A percentile compares a stretch with the other conserved stretches of the same genome.
phyloP scores from a whole-genome alignment of 2,888 invertebrate genomes.

The Aporophyla lueneburgensis region DNA sequence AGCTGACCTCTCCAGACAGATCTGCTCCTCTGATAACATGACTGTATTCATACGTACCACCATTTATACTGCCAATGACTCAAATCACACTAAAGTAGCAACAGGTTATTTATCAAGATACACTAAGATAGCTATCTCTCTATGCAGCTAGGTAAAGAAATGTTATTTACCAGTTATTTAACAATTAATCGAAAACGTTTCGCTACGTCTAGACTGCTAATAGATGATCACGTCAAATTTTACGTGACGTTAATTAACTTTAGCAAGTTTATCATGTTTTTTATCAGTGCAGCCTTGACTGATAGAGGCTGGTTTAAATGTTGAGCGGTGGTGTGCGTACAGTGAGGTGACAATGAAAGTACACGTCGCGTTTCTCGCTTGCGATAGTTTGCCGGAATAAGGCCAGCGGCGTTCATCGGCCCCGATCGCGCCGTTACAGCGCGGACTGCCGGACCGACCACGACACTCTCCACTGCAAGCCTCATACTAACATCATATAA shows the following conservation, averaged over 20 bases:
- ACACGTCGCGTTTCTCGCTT: slow-evolving; percentile 86
- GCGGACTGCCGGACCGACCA: slow-evolving; percentile 68
- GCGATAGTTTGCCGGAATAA: slow-evolving; percentile 88
- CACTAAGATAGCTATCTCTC: slow-evolving; percentile 29
- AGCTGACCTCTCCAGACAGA: slow-evolving; percentile 79
- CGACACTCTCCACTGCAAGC: slow-evolving; percentile 63
- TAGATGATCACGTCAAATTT: slow-evolving; percentile 14
- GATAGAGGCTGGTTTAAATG: slow-evolving; percentile 57
- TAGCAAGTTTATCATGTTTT: slow-evolving; percentile 12
- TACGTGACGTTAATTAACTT: slow-evolving; percentile 43
- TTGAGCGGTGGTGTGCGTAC: slow-evolving; percentile 72
- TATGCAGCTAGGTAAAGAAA: slow-evolving; percentile 15
- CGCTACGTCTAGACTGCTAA: slow-evolving; percentile 7
- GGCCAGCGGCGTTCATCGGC: slow-evolving; percentile 90
- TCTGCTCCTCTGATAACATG: slow-evolving; percentile 71
- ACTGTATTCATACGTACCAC: slow-evolving; percentile 59
- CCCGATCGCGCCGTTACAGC: slow-evolving; percentile 86
- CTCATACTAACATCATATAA: slow-evolving; percentile 47
- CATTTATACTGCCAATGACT: slow-evolving; percentile 39
- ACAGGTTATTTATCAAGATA: slow-evolving; percentile 34
- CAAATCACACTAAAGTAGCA: slow-evolving; percentile 24
- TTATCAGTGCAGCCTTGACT: slow-evolving; percentile 59
- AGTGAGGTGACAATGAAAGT: slow-evolving; percentile 89
- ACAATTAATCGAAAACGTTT: slow-evolving; percentile 15
- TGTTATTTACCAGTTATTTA: slow-evolving; percentile 16